These are phyloP conservation scores for Cataglyphis livida DNA, from an alignment of 2,888 invertebrate species.

Conservation along the genomic window DNA sequence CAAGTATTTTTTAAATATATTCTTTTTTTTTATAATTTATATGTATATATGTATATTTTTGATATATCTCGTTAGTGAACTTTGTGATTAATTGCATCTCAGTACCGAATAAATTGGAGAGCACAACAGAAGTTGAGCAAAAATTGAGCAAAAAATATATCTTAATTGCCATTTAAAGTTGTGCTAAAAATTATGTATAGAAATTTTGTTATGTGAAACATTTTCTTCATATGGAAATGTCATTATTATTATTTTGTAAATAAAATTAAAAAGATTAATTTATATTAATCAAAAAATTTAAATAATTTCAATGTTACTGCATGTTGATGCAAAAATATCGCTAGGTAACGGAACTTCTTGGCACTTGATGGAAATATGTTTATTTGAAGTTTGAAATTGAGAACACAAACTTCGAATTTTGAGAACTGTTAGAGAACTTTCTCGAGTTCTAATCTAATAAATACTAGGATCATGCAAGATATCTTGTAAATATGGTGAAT, in stretches of 20 bases:
- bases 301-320: neutral
- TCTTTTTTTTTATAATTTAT: neutral
- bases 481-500: slow-evolving; percentile 27
- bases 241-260: neutral
- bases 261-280: neutral
- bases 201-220: neutral
- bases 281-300: neutral
- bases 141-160: neutral
- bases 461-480: slow-evolving; percentile 42
- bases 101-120: neutral
- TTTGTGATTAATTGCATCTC: neutral
- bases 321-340: slow-evolving; percentile 5
- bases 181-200: neutral
- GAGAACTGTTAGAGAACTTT: slow-evolving; percentile 49
- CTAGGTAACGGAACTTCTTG: slow-evolving; percentile 18
- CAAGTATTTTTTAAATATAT: neutral
- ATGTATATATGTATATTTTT: neutral
- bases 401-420: slow-evolving; percentile 55
- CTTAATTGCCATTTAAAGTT: neutral
- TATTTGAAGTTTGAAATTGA: slow-evolving; percentile 53
- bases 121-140: neutral
- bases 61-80: neutral
- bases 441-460: slow-evolving; percentile 57
- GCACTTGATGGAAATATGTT: slow-evolving; percentile 48
- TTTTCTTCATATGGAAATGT: neutral